Percentiles rank a stretch among this genome's conserved stretches.
These are phyloP conservation scores for Tenthredo notha DNA, from an alignment of 2,888 invertebrate genomes.

Conservation along the genomic window DNA sequence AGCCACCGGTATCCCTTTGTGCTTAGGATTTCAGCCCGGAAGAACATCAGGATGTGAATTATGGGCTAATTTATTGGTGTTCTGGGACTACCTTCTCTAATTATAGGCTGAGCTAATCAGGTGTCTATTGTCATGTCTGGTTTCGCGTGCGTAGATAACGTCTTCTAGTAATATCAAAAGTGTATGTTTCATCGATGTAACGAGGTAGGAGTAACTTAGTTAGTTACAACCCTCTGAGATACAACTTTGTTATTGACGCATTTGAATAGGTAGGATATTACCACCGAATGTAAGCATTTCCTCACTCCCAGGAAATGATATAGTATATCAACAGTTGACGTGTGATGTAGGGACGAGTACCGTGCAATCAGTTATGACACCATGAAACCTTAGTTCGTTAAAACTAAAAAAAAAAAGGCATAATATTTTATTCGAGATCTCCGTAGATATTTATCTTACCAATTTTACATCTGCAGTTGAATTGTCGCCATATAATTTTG, in stretches of 20 bases:
- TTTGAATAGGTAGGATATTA: neutral
- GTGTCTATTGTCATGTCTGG: conserved; percentile 16
- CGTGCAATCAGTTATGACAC: conserved; percentile 12
- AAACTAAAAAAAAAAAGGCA: neutral
- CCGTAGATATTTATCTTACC: conserved; percentile 17
- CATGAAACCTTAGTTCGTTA: conserved; percentile 24
- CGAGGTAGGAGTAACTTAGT: conserved; percentile 2
- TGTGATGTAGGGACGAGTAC: neutral
- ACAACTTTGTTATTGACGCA: conserved; percentile 7
- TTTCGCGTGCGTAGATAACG: neutral
- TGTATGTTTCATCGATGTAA: neutral
- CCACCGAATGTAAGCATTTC: neutral
- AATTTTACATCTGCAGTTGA: conserved; percentile 28
- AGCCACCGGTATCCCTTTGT: conserved; percentile 11
- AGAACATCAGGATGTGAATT: conserved; percentile 20
- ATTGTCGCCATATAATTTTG: conserved; percentile 16
- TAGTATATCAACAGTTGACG: neutral
- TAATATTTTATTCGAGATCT: neutral
- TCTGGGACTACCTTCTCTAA: neutral
- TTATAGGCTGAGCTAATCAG: conserved; percentile 10
- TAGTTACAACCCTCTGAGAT: neutral
- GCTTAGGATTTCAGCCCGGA: conserved; percentile 8
- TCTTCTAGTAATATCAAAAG: neutral
- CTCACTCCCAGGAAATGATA: neutral
- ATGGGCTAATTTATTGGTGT: neutral